phyloP scores from a whole-genome alignment of 2,888 invertebrate species.

The Neocrepidodera transversa region DNA sequence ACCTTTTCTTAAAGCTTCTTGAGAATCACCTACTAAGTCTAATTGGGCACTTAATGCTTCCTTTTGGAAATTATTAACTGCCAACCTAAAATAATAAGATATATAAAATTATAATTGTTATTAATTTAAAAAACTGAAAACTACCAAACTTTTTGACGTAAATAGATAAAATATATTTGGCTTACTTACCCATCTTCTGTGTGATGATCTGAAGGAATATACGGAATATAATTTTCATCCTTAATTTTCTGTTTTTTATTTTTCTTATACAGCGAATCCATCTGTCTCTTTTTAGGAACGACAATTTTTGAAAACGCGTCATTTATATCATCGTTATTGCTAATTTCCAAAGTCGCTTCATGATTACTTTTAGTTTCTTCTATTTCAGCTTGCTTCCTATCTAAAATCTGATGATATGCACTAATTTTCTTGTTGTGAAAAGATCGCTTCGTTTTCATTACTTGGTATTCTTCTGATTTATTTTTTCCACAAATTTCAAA shows the following conservation, averaged over 20 bases:
- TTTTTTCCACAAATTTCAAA: slow-evolving; percentile 88
- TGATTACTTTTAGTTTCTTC: slow-evolving; percentile 48
- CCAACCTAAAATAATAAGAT: slow-evolving; percentile 65
- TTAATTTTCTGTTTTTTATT: slow-evolving; percentile 67
- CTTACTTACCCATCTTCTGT: slow-evolving; percentile 77
- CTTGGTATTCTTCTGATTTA: slow-evolving; percentile 76
- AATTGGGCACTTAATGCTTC: slow-evolving; percentile 82
- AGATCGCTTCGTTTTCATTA: slow-evolving; percentile 89
- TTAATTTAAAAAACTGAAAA: no score
- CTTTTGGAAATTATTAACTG: slow-evolving; percentile 79
- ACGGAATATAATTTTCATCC: slow-evolving; percentile 87
- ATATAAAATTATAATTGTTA: no score
- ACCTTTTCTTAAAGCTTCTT: slow-evolving; percentile 67
- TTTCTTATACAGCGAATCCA: slow-evolving; percentile 67
- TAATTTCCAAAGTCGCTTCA: slow-evolving; percentile 51
- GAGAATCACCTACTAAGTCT: slow-evolving; percentile 85
- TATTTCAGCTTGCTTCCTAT: slow-evolving; percentile 54
- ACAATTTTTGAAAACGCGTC: slow-evolving; percentile 66
- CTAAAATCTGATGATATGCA: slow-evolving; percentile 58
- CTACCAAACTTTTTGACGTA: no score
- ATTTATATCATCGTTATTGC: slow-evolving; percentile 65
- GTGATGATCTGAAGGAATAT: slow-evolving; percentile 82
- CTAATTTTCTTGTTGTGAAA: slow-evolving; percentile 70
- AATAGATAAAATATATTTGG: no score
- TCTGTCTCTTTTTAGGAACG: slow-evolving; percentile 65